phyloP scores from a whole-genome alignment of 2,113 vertebrate genomes.

The Xyrauchen texanus region DNA sequence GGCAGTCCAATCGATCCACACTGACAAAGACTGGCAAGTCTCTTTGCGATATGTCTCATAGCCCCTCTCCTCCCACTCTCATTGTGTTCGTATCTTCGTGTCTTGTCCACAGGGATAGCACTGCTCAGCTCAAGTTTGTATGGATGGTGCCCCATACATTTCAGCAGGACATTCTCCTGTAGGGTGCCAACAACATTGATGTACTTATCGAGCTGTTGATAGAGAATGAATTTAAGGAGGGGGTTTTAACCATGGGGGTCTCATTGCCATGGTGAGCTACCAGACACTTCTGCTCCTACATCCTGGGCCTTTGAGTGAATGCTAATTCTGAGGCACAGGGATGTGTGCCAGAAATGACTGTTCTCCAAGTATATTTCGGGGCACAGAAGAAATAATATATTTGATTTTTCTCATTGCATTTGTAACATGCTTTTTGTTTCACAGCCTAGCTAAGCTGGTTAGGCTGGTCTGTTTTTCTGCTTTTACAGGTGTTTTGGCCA shows the following conservation, averaged over 20 bases:
- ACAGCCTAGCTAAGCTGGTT: no score
- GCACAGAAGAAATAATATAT: no score
- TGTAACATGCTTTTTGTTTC: no score
- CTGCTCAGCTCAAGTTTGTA: conserved; percentile 22
- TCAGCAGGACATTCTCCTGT: conserved; percentile 27
- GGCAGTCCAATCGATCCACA: conserved; percentile 30
- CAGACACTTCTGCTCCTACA: conserved; percentile 5
- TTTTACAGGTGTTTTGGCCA: no score
- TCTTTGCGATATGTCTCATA: not conserved
- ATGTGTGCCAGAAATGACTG: conserved; percentile 13
- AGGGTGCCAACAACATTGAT: conserved; percentile 29
- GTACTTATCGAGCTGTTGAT: conserved; percentile 39
- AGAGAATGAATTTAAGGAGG: conserved; percentile 16
- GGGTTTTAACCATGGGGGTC: conserved; percentile 29
- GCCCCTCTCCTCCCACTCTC: conserved; percentile 35
- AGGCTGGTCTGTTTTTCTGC: no score
- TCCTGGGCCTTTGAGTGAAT: not conserved
- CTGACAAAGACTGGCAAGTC: not conserved
- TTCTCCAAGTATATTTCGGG: not conserved
- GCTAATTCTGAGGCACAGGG: not conserved
- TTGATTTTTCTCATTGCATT: no score
- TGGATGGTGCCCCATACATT: conserved; percentile 21
- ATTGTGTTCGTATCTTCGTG: conserved; percentile 32
- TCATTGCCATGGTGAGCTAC: conserved; percentile 11
- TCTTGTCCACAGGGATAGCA: conserved; percentile 24